Conservation (phyloP, 2,113 vertebrate genomes). For the Blennius ocellaris region DNA sequence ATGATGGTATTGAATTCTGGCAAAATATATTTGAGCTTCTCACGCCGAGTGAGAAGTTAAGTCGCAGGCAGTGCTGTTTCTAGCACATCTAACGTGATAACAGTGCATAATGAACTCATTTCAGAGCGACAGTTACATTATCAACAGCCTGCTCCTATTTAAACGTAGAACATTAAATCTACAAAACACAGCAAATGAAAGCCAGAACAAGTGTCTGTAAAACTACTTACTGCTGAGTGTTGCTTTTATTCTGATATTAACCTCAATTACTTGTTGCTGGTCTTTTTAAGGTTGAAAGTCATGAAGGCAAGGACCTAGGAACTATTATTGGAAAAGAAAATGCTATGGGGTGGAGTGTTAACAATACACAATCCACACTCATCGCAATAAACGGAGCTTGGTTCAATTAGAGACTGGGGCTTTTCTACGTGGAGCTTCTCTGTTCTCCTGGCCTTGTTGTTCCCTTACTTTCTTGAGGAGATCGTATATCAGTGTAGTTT, state of each 20-base stretch:
- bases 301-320: not conserved
- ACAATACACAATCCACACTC: not conserved
- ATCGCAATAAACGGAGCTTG: too few species aligned
- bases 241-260: constrained; percentile 13
- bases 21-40: constrained; percentile 70
- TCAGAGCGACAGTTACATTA: constrained; percentile 54
- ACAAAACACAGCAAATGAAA: constrained; percentile 1
- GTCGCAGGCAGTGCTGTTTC: constrained; percentile 45
- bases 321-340: not conserved
- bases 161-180: constrained; percentile 9
- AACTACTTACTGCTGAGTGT: constrained; percentile 11
- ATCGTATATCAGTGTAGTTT: too few species aligned
- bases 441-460: too few species aligned
- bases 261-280: constrained; percentile 5
- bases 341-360: not conserved
- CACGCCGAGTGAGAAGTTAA: constrained; percentile 60
- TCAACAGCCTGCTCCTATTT: constrained; percentile 29
- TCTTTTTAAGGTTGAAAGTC: not conserved
- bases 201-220: constrained; percentile 14
- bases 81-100: constrained; percentile 64
- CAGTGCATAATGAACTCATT: constrained; percentile 63
- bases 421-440: too few species aligned
- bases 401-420: too few species aligned
- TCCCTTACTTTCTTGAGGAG: too few species aligned
- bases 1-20: constrained; percentile 70